Base-by-base conservation (phyloP, 2,113 vertebrate species). In the Typhlomys cinereus region DNA sequence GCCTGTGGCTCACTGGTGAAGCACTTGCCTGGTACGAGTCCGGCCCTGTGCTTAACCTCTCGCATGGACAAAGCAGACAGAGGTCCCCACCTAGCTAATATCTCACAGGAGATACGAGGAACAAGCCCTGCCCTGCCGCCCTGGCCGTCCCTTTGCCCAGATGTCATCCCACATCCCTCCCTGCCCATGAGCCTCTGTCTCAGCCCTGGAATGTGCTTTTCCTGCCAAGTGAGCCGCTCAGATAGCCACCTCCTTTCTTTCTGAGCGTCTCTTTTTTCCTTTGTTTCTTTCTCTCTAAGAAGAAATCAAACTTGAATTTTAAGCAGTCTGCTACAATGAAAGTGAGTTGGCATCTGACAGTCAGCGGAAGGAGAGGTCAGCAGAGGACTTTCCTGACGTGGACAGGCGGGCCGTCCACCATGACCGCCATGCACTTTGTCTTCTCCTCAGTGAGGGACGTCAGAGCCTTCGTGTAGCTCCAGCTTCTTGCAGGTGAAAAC, bases 251-350 rank as follows among this genome's bases (percentile, higher is more conserved):
- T 66, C 29, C 27, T 15, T 44, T 23, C 4, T n/a, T n/a, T n/a
- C n/a, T n/a, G n/a, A n/a, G n/a, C n/a, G n/a, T n/a, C 11, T 7
- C 1, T 29, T 34, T 11, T 36, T 50, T 59, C n/a, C 23, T 48
- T 52, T 52, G 64, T 78, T 94, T 23, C 64, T 92, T 96, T 88
- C 93, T 31, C 84, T 91, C 96, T 93, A 89, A 82, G 52, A 89
- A 85, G 48, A 94, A 96, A 91, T 92, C 31, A 78, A 84, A 91
- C 90, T 85, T 95, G 82, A 96, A 97, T 94, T 93, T 59, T 57
- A 84, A 96, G 73, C 46, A 91, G 76, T 3, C 18, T 95, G 82
- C 75, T 89, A 91, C 89, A 97, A 81, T 96, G 82, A 95, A 97
- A 97, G 82, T 93, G 74, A 92, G 86, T 34, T 62, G 52, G 83